Evolutionary conservation across 2,888 invertebrate species (phyloP), one percentile per base, ranked within the genome.

Genomic region (Panzeria rudis): DNA sequence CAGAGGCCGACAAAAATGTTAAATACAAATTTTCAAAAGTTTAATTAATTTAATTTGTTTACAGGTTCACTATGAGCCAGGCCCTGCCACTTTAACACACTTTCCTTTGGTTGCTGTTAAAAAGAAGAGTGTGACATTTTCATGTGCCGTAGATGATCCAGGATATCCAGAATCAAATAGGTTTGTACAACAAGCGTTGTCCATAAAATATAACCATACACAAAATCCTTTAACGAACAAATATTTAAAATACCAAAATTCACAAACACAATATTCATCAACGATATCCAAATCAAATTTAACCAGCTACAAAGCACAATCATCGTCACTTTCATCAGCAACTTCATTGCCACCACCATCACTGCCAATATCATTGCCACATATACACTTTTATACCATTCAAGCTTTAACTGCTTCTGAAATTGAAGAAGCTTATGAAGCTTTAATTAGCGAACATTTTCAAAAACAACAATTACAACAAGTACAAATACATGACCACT

Each of bases 101-200:
- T 95, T 95, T 20, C 97, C 97, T 0, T 94, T 94, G 89, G 93
- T 95, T 35, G 97, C 98, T 0, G 94, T 97, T 54, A 98, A 98
- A 91, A 96, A 96, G 86, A 95, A 95, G 87, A 95, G 95, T 47
- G 94, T 98, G 29, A 96, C 95, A n/a, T 94, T 98, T 86, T 95
- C 95, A 32, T 98, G 98, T 93, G 94, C 95, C 50, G 96, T 98
- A 72, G 95, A 95, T 85, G 97, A 97, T 92, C 94, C 95, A 9
- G 98, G 98, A 17, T 94, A 97, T 87, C 98, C 98, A 0, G 95
- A 95, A 89, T 88, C 92, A 73, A 92, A 90, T 91, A 92, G 92
- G 92, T 92, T 90, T 91, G 92, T 92, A 91, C 78, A 87, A 61
- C 72, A 87, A 61, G 72, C 64, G 25, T 38, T 64, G 47, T 15